Base-by-base conservation (phyloP, 64 coral and sea anemone species). In the Actinia equina region DNA sequence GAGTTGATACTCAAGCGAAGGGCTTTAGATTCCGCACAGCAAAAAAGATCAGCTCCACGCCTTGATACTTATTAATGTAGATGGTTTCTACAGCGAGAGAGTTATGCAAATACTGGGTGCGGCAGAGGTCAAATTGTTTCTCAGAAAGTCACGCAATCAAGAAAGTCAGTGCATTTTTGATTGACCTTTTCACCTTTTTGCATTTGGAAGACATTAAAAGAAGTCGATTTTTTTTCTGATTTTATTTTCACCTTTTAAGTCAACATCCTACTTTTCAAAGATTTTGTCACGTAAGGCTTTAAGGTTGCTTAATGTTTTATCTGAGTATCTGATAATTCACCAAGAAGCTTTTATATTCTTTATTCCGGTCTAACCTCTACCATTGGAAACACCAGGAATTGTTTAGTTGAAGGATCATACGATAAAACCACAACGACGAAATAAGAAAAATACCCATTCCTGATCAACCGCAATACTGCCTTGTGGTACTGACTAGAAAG, bases 71-170 rank as follows among this genome's bases (percentile, higher is more conserved):
- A 37, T 37, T 37, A 37, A 37, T 41, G 26, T 74, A 8, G 69
- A 27, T 27, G 69, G 27, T 15, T 74, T 74, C 25, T 74, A 74
- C 69, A 30, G 13, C 13, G 22, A 65, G 9, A 19, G 27, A 74
- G 26, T 74, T 74, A 74, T 74, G 69, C 69, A 42, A 74, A 74
- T 74, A 74, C 23, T 74, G 69, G 69, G 69, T 41, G 69, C 69
- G 69, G 69, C 69, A 74, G 69, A 74, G 62, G 62, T 65, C 62
- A 65, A 20, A 65, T 65, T 65, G 62, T 65, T 65, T 65, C 62
- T 65, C 22, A 65, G 17, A 15, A 74, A 74, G 69, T 74, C 69
- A 74, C 69, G 69, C 69, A 74, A 74, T 74, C 26, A 37, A 37
- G 30, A 37, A 37, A 37, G 30, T 37, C 30, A 37, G 30, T 37